Conservation (phyloP, 2,888 invertebrate species). For the Rhagonycha fulva region DNA sequence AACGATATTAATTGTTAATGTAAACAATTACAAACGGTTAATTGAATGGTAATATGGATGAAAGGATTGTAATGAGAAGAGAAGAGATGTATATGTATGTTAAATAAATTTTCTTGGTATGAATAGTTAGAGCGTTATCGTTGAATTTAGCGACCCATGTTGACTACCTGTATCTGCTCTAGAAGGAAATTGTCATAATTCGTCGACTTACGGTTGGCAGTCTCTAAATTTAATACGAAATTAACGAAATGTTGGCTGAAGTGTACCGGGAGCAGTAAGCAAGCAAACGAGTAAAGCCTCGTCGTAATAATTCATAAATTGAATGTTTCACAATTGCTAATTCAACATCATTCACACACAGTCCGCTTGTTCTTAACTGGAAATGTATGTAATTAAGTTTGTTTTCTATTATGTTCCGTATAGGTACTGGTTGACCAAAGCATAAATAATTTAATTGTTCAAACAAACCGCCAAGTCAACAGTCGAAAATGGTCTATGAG, state of each 20-base stretch:
- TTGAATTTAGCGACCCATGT: slow-evolving; percentile 1
- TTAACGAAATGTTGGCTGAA: slow-evolving; percentile 42
- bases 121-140: slow-evolving; percentile 1
- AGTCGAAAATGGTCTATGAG: slow-evolving; percentile 30
- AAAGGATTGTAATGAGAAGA: not conserved
- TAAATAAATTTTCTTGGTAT: slow-evolving; percentile 1
- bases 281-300: slow-evolving; percentile 32
- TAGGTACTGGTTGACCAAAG: slow-evolving; percentile 49
- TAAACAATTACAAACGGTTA: not conserved
- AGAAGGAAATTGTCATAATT: slow-evolving; percentile 23
- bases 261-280: slow-evolving; percentile 26
- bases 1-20: not conserved
- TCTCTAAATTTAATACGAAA: slow-evolving; percentile 52
- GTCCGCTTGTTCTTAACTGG: slow-evolving; percentile 53
- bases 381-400: slow-evolving; percentile 56
- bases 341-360: slow-evolving; percentile 54
- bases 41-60: not conserved
- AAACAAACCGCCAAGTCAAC: slow-evolving; percentile 40
- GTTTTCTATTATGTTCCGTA: slow-evolving; percentile 57
- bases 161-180: slow-evolving; percentile 4
- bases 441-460: slow-evolving; percentile 55
- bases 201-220: slow-evolving; percentile 45
- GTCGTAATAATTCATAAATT: slow-evolving; percentile 56
- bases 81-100: not conserved
- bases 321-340: slow-evolving; percentile 57